These are phyloP conservation scores for Phycodurus eques DNA, from an alignment of 2,113 vertebrate genomes.

Conservation along the genomic window DNA sequence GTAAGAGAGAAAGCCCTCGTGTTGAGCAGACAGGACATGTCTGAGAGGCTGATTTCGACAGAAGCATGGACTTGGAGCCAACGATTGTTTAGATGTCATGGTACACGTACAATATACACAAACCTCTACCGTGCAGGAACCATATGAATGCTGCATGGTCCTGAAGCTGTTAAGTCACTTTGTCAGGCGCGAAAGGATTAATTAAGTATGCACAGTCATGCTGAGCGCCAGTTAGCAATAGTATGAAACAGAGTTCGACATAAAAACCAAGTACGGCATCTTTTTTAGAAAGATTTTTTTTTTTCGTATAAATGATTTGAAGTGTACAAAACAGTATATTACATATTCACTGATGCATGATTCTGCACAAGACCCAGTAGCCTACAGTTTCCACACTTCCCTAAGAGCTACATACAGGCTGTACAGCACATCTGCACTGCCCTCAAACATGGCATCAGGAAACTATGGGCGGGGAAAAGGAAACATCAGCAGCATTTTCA, in stretches of 20 bases:
- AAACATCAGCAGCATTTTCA: conserved; percentile 69
- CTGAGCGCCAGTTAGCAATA: conserved; percentile 71
- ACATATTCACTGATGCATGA: conserved; percentile 68
- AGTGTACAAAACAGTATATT: conserved; percentile 79
- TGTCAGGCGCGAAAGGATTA: conserved; percentile 59
- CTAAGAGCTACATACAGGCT: conserved; percentile 69
- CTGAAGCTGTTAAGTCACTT: conserved; percentile 67
- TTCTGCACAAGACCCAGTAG: conserved; percentile 64
- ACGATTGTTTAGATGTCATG: conserved; percentile 40
- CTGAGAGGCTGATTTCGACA: conserved; percentile 53
- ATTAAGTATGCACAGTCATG: conserved; percentile 70
- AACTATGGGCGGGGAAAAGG: conserved; percentile 55
- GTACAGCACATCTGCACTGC: conserved; percentile 54
- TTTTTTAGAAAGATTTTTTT: conserved; percentile 67
- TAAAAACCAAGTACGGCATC: conserved; percentile 70
- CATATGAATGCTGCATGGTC: conserved; percentile 34
- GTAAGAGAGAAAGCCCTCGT: conserved; percentile 59
- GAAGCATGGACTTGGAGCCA: conserved; percentile 49
- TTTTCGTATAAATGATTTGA: conserved; percentile 77
- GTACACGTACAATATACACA: conserved; percentile 56
- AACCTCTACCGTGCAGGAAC: conserved; percentile 47
- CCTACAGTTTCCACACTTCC: conserved; percentile 60
- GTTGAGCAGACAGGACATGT: conserved; percentile 50
- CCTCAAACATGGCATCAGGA: conserved; percentile 64
- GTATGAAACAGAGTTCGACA: conserved; percentile 72